Percentiles rank a stretch among this genome's conserved stretches.
Evolutionary conservation across 2,888 invertebrate genomes (phyloP).

Genomic region (Drosophila niveifrons): DNA sequence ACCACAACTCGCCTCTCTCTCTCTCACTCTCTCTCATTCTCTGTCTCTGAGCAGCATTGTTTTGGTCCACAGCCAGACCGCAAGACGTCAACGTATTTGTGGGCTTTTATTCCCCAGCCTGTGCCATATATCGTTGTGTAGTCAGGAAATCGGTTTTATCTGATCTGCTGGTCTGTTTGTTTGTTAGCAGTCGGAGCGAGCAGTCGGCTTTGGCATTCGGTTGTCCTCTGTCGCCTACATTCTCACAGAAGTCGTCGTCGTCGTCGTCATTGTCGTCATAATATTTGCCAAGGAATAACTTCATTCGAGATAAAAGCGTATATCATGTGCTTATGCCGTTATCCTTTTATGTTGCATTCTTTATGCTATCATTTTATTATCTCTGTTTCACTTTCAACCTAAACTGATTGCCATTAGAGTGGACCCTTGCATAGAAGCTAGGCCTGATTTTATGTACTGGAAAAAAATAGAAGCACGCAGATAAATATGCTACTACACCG

Average conservation of each 20-base stretch:
- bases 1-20: background rate
- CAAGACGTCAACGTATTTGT: conserved; percentile 38
- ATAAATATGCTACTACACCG: conserved; percentile 17
- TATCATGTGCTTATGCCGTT: conserved; percentile 63
- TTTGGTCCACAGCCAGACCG: conserved; percentile 41
- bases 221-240: conserved; percentile 16
- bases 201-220: background rate
- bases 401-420: conserved; percentile 47
- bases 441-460: conserved; percentile 63
- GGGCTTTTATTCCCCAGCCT: conserved; percentile 1
- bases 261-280: too few species aligned
- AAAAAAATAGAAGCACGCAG: conserved; percentile 32
- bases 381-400: conserved; percentile 47
- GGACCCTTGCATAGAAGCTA: conserved; percentile 19
- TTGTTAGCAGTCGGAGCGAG: conserved; percentile 7
- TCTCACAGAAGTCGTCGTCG: conserved; percentile 31
- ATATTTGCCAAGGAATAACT: conserved; percentile 49
- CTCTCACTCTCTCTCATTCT: conserved; percentile 2
- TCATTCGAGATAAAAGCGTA: conserved; percentile 59
- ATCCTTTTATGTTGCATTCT: conserved; percentile 66
- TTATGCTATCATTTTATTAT: conserved; percentile 67
- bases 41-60: conserved; percentile 43
- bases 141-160: conserved; percentile 66
- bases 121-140: conserved; percentile 18
- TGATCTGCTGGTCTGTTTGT: conserved; percentile 49